Conservation (phyloP, 2,113 vertebrate genomes). For the Vanacampus margaritifer region DNA sequence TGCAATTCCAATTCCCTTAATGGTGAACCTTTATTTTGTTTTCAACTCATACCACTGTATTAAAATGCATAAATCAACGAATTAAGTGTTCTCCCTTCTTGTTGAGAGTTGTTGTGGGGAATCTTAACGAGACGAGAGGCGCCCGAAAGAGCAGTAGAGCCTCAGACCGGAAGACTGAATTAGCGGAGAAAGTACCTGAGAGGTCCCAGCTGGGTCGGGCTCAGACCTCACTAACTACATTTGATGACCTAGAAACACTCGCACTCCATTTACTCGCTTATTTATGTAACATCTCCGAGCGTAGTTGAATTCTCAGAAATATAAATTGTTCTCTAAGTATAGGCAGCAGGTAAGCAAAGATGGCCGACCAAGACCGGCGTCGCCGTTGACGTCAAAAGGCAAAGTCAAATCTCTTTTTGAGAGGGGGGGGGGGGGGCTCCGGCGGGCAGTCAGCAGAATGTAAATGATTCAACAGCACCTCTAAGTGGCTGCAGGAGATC, state of each 20-base stretch:
- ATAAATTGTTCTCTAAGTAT: not conserved
- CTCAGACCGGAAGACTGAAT: slow-evolving; percentile 26
- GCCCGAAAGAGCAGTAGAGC: slow-evolving; percentile 37
- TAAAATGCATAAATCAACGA: no score
- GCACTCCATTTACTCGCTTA: not conserved
- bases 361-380: slow-evolving; percentile 29
- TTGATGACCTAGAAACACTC: slow-evolving; percentile 36
- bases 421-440: not conserved
- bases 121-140: slow-evolving; percentile 15
- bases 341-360: slow-evolving; percentile 4
- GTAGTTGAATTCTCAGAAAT: not conserved
- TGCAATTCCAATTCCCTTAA: no score
- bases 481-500: slow-evolving; percentile 54
- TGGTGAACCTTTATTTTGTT: no score
- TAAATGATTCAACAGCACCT: slow-evolving; percentile 69
- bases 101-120: not conserved
- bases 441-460: slow-evolving; percentile 40
- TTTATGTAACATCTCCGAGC: not conserved
- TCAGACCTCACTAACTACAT: slow-evolving; percentile 42
- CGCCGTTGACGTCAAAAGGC: slow-evolving; percentile 10
- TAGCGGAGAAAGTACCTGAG: slow-evolving; percentile 24
- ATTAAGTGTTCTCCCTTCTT: not conserved
- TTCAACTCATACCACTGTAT: no score
- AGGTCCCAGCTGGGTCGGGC: slow-evolving; percentile 34
- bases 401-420: not conserved